Percentiles rank a stretch among this genome's conserved stretches.
Evolutionary conservation across 2,797 vertebrate genomes (phyloP).

Genomic region (Aythya fuligula): DNA sequence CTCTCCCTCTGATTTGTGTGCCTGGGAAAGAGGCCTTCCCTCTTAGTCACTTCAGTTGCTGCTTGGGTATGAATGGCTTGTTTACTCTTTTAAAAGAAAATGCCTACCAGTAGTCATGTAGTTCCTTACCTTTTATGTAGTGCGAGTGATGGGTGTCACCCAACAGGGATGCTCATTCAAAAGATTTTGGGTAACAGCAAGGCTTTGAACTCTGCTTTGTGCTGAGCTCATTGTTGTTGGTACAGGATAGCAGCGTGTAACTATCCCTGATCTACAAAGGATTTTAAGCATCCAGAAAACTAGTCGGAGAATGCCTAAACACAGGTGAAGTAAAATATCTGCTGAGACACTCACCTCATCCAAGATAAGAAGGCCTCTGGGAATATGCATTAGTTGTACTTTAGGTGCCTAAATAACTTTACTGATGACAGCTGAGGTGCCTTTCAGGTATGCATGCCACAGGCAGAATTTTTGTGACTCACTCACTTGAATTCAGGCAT

Average conservation of each 20-base stretch:
- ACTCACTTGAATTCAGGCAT: slow-evolving; percentile 12
- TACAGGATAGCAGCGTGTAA: neutral
- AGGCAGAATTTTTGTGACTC: slow-evolving; percentile 53
- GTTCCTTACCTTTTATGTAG: neutral
- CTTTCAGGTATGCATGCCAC: slow-evolving; percentile 60
- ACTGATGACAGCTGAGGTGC: slow-evolving; percentile 60
- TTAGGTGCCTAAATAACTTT: slow-evolving; percentile 55
- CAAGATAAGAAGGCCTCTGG: slow-evolving; percentile 51
- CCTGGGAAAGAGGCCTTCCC: neutral
- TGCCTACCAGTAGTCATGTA: neutral
- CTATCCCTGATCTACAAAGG: neutral
- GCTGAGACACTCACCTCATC: slow-evolving; percentile 5
- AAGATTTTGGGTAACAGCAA: neutral
- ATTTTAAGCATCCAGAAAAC: neutral
- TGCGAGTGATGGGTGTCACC: neutral
- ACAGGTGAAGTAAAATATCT: slow-evolving; percentile 12
- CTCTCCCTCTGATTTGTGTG: neutral
- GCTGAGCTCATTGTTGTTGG: neutral
- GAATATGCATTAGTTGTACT: slow-evolving; percentile 12
- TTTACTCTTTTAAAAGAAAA: neutral
- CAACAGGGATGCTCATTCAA: rapidly evolving
- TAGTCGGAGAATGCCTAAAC: slow-evolving; percentile 6
- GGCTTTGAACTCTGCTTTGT: neutral
- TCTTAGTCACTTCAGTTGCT: neutral
- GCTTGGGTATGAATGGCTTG: neutral